Conservation (phyloP, 2,888 invertebrate genomes). For the Leucania comma region DNA sequence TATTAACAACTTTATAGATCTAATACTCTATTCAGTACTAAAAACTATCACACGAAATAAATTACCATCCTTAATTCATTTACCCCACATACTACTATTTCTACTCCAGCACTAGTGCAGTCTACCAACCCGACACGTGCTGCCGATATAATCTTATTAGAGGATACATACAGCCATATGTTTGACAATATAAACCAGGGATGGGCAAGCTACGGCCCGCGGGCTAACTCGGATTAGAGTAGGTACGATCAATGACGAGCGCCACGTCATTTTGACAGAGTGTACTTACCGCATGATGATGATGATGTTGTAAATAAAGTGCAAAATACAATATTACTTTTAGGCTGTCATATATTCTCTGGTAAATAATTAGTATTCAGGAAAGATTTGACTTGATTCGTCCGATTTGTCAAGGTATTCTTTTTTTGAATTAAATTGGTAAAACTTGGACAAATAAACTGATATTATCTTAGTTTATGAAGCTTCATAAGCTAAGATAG, state of each 20-base stretch:
- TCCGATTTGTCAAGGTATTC: background rate
- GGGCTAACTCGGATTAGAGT: background rate
- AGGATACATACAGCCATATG: slow-evolving; percentile 35
- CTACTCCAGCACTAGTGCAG: slow-evolving; percentile 14
- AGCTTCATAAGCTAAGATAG: too few species aligned
- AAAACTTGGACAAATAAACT: background rate
- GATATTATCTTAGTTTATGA: too few species aligned
- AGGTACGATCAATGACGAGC: too few species aligned
- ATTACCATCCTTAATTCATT: background rate
- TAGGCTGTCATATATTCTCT: background rate
- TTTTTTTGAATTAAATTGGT: background rate
- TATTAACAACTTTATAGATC: too few species aligned
- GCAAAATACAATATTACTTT: too few species aligned
- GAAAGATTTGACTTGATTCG: background rate
- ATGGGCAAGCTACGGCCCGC: background rate
- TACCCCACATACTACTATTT: slow-evolving; percentile 6
- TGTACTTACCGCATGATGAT: background rate
- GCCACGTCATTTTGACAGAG: background rate
- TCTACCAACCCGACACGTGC: slow-evolving; percentile 39
- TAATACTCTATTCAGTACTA: background rate
- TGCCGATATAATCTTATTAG: slow-evolving; percentile 59
- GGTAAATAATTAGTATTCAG: too few species aligned
- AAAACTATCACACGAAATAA: slow-evolving; percentile 8
- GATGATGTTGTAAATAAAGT: background rate
- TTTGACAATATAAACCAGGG: slow-evolving; percentile 40